Evolutionary conservation across 2,113 vertebrate genomes (phyloP).

Genomic region (Oophaga pumilio): DNA sequence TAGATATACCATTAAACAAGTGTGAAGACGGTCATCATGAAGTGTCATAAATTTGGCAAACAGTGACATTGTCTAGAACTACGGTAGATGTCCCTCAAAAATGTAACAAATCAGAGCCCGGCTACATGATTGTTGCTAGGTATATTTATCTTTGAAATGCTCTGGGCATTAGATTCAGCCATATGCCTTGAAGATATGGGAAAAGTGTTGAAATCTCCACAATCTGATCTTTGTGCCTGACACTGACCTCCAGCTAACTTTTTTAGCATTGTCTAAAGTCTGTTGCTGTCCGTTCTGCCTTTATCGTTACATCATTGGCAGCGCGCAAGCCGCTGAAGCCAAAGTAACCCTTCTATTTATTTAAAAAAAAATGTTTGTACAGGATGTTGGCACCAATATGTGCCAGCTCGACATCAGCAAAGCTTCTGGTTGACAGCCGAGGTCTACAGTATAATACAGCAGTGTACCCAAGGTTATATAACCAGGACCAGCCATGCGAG

Average conservation of each 20-base stretch:
- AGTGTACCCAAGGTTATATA: constrained; percentile 46
- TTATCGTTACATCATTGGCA: constrained; percentile 29
- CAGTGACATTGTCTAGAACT: no score
- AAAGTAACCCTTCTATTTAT: constrained; percentile 54
- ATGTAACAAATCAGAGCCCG: no score
- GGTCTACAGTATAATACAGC: constrained; percentile 50
- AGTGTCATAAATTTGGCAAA: no score
- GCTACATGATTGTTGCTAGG: no score
- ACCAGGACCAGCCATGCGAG: constrained; percentile 47
- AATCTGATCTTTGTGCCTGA: neutral
- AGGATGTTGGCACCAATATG: constrained; percentile 52
- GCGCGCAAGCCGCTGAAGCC: constrained; percentile 40
- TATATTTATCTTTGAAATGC: no score
- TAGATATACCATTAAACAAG: no score
- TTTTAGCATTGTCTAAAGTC: neutral
- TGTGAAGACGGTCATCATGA: no score
- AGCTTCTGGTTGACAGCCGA: constrained; percentile 46
- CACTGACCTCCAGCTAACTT: constrained; percentile 29
- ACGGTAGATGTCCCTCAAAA: no score
- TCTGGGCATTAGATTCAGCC: neutral
- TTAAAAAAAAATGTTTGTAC: constrained; percentile 52
- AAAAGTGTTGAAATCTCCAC: neutral
- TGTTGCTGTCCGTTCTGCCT: constrained; percentile 8
- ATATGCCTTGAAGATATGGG: neutral
- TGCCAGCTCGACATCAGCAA: constrained; percentile 54